Evolutionary conservation across 2,888 invertebrate species (phyloP).

Genomic region (Lasioglossum lativentre): DNA sequence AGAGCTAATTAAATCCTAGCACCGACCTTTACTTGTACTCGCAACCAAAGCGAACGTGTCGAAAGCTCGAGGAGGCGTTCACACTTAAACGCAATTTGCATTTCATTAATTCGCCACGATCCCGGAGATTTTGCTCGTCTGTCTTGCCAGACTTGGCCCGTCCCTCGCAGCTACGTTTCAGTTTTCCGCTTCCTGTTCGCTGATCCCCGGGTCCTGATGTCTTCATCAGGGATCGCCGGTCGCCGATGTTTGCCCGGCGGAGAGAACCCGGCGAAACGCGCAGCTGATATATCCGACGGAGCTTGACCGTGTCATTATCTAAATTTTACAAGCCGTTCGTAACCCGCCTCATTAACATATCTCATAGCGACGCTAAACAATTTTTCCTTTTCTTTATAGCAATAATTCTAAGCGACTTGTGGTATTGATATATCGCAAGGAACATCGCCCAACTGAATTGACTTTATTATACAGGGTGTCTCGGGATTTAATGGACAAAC

Average conservation of each 20-base stretch:
- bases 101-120: slow-evolving; percentile 79
- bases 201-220: background rate
- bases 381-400: background rate
- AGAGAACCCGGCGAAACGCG: background rate
- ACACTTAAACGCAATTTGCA: slow-evolving; percentile 81
- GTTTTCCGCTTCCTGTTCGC: slow-evolving; percentile 36
- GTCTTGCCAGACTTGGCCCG: slow-evolving; percentile 53
- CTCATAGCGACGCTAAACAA: background rate
- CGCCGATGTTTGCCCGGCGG: background rate
- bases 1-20: slow-evolving; percentile 81
- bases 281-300: background rate
- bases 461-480: no score
- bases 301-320: background rate
- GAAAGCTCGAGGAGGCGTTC: slow-evolving; percentile 71
- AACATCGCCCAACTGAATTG: no score
- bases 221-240: slow-evolving; percentile 21
- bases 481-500: no score
- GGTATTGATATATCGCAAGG: background rate
- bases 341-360: background rate
- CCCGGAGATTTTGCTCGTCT: slow-evolving; percentile 64
- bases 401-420: background rate
- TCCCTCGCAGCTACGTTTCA: slow-evolving; percentile 38
- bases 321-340: background rate
- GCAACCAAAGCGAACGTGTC: slow-evolving; percentile 75
- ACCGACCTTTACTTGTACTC: slow-evolving; percentile 69